These are phyloP conservation scores for Lipophrys pholis DNA, from an alignment of 2,113 vertebrate species.

Conservation along the genomic window DNA sequence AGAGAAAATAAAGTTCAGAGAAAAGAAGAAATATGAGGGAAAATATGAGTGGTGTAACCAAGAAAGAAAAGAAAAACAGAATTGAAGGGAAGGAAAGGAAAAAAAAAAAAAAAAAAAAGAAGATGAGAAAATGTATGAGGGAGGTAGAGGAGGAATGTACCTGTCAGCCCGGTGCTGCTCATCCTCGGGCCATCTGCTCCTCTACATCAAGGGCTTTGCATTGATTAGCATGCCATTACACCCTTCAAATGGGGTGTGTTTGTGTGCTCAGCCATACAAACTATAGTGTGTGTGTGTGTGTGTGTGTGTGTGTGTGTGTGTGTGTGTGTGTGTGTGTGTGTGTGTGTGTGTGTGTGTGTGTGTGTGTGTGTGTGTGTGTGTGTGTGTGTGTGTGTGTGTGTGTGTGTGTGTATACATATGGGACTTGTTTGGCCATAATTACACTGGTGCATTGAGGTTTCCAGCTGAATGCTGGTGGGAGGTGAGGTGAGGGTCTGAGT, in stretches of 20 bases:
- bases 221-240: slow-evolving; percentile 79
- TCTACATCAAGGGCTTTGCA: slow-evolving; percentile 74
- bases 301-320: slow-evolving; percentile 41
- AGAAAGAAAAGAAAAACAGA: slow-evolving; percentile 24
- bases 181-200: slow-evolving; percentile 76
- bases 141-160: slow-evolving; percentile 52
- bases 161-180: slow-evolving; percentile 65
- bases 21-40: slow-evolving; percentile 18
- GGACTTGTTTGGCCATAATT: slow-evolving; percentile 78
- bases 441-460: slow-evolving; percentile 78
- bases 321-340: slow-evolving; percentile 49
- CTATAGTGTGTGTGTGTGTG: slow-evolving; percentile 46
- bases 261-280: slow-evolving; percentile 53
- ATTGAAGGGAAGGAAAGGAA: slow-evolving; percentile 5
- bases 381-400: slow-evolving; percentile 28
- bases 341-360: slow-evolving; percentile 20
- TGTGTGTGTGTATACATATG: slow-evolving; percentile 51
- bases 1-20: slow-evolving; percentile 45
- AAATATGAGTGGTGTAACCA: slow-evolving; percentile 4
- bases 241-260: slow-evolving; percentile 50
- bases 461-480: slow-evolving; percentile 66
- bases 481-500: slow-evolving; percentile 56
- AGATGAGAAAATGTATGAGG: slow-evolving; percentile 28
- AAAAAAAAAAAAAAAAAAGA: slow-evolving; percentile 15
- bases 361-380: slow-evolving; percentile 28